These are phyloP conservation scores for Rhinoderma darwinii DNA, from an alignment of 2,113 vertebrate genomes.

Conservation along the genomic window DNA sequence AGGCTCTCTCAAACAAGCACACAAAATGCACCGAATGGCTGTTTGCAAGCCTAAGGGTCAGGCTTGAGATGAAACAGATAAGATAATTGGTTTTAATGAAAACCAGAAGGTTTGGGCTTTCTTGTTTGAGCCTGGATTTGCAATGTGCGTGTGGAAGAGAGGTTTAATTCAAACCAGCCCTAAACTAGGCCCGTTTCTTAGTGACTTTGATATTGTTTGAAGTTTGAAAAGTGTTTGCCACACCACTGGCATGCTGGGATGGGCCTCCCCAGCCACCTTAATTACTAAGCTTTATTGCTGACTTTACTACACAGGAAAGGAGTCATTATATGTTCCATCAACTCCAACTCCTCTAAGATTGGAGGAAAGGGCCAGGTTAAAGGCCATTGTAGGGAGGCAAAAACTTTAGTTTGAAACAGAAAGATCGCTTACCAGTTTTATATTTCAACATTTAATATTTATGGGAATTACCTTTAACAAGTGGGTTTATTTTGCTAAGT, in stretches of 20 bases:
- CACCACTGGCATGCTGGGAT: conserved; percentile 90
- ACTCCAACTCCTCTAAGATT: conserved; percentile 92
- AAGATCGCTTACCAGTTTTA: conserved; percentile 86
- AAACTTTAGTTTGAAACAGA: conserved; percentile 84
- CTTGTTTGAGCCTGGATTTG: conserved; percentile 96
- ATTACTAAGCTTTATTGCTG: conserved; percentile 97
- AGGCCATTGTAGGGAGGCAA: conserved; percentile 89
- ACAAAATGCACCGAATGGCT: conserved; percentile 82
- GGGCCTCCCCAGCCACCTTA: conserved; percentile 95
- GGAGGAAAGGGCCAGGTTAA: conserved; percentile 92
- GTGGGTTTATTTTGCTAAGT: neutral
- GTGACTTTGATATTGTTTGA: conserved; percentile 96
- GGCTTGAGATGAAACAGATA: conserved; percentile 99
- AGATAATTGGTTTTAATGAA: conserved; percentile 99
- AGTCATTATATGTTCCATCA: conserved; percentile 97
- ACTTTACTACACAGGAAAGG: conserved; percentile 98
- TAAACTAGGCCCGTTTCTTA: conserved; percentile 83
- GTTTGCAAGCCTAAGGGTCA: conserved; percentile 96
- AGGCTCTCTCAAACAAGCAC: conserved; percentile 92
- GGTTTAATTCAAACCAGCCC: conserved; percentile 98
- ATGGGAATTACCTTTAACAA: conserved; percentile 78
- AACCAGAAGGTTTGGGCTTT: conserved; percentile 92
- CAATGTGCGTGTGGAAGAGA: conserved; percentile 86
- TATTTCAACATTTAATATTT: conserved; percentile 77
- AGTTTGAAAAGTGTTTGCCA: conserved; percentile 92